Base-by-base conservation (phyloP, 2,113 vertebrate genomes). In the Podocnemis expansa region DNA sequence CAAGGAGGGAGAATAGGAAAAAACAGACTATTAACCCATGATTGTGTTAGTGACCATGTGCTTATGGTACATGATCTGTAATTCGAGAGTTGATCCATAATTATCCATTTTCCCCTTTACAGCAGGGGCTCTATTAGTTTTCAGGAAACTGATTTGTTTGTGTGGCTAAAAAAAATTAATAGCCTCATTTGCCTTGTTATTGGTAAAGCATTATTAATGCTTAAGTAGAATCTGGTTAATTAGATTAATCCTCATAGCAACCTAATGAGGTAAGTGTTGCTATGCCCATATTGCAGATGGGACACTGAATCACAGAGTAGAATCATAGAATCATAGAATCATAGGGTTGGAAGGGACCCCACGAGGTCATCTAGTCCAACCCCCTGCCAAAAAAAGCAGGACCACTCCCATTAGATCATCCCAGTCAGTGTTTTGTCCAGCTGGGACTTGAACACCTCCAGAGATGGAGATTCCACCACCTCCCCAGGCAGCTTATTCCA, bases 11-110 rank as follows among this genome's bases (percentile, higher is more conserved):
- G 83, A 94, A 52, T 17, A 22, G 84, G 86, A 51, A 34, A 14
- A 38, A 93, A 90, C 91, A 88, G 82, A 94, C 95, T 91, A 95
- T 97, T 96, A 96, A 94, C 87, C 81, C 34, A 90, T 95, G 91
- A 86, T 95, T 95, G 89, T 60, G 84, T 80, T 91, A 85, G 34
- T 80, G 78, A 34, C 82, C 80, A 43, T 88, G 82, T 27, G 79
- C 94, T 89, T 73, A 47, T 19, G 83, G 78, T 73, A 87, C 82
- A 73, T 51, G 84, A 13, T 85, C 41, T 1, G 1, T 75, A 89
- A 82, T 89, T 90, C 93, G 84, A 90, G 56, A 90, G 49, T 67
- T 11, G 73, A 84, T 88, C 43, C 3, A 0, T 47, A 51, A 45
- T 52, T 93, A 10, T 31, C 21, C 25, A 78, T 95, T n/a, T 85